Evolutionary conservation across 2,797 vertebrate species (phyloP).

Genomic region (Pangasius macronema): DNA sequence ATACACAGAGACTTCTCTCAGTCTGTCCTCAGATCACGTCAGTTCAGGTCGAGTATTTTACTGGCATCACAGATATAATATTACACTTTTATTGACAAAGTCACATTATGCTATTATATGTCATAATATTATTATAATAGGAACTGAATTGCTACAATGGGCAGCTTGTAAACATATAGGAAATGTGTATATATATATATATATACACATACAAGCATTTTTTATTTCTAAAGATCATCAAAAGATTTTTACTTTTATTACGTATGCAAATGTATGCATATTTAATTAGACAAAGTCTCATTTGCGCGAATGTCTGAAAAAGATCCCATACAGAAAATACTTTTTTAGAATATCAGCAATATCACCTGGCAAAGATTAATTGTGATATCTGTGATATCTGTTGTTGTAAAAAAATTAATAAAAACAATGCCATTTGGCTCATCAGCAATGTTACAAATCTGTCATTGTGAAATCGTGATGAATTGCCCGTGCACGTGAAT

Average conservation of each 20-base stretch:
- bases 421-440: not conserved
- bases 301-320: not conserved
- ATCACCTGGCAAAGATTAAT: not conserved
- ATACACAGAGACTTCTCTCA: not conserved
- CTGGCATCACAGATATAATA: not conserved
- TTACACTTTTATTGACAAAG: constrained; percentile 9
- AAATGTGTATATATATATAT: no score
- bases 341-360: not conserved
- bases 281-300: not conserved
- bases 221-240: not conserved
- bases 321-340: not conserved
- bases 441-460: not conserved
- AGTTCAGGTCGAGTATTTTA: not conserved
- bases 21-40: not conserved
- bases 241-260: not conserved
- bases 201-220: not conserved
- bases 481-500: not conserved
- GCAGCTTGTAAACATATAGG: not conserved
- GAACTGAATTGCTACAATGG: not conserved
- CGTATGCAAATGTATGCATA: not conserved
- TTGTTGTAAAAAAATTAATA: not conserved
- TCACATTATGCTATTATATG: not conserved
- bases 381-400: not conserved
- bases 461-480: not conserved
- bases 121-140: not conserved